phyloP scores from a whole-genome alignment of 2,113 vertebrate genomes.

The Toxotes chatareus region DNA sequence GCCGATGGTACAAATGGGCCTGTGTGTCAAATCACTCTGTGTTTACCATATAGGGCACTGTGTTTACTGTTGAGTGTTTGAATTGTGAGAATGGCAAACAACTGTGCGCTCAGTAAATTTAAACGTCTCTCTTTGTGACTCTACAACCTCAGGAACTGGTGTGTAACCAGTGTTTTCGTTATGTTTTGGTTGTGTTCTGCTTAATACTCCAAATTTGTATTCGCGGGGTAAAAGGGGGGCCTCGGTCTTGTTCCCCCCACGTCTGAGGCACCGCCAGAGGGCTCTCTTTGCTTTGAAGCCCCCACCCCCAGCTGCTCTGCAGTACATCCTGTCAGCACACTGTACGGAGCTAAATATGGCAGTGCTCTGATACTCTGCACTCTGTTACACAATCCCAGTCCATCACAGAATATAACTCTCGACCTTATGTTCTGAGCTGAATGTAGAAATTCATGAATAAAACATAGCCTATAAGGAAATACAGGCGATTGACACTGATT shows the following conservation, averaged over 20 bases:
- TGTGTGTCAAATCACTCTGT: too few relatives aligned
- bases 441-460: slow-evolving; percentile 8
- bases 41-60: too few relatives aligned
- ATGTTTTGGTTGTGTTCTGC: background rate
- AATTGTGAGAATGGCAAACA: too few relatives aligned
- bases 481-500: background rate
- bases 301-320: slow-evolving; percentile 6
- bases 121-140: too few relatives aligned
- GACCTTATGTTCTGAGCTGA: background rate
- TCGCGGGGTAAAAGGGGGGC: background rate
- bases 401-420: slow-evolving; percentile 1
- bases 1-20: too few relatives aligned
- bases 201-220: background rate
- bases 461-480: background rate
- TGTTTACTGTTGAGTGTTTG: too few relatives aligned
- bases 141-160: too few relatives aligned
- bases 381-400: slow-evolving; percentile 26
- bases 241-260: background rate
- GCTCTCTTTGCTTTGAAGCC: slow-evolving; percentile 23
- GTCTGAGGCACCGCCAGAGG: slow-evolving; percentile 4
- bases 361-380: background rate
- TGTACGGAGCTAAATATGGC: slow-evolving; percentile 29
- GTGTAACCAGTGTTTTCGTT: too few relatives aligned
- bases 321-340: slow-evolving; percentile 26
- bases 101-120: too few relatives aligned